Evolutionary conservation across 2,888 invertebrate species (phyloP).

Genomic region (Flabesymbios commensalis): DNA sequence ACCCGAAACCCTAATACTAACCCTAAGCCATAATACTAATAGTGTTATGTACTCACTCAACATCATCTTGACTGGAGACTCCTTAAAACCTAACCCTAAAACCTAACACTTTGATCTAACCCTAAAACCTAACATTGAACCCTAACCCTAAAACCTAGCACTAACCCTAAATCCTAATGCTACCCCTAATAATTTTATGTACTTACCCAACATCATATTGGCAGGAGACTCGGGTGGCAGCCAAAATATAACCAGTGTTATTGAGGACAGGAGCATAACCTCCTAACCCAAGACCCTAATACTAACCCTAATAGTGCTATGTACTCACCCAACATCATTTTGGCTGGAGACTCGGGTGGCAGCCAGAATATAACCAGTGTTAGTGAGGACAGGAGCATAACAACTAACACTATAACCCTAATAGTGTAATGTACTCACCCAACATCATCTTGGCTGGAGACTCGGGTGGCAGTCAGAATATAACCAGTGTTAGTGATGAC

Average conservation of each 20-base stretch:
- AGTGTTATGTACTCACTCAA: constrained; percentile 55
- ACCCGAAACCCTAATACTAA: too few relatives aligned
- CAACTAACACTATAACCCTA: too few relatives aligned
- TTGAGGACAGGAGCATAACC: constrained; percentile 60
- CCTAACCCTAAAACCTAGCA: too few relatives aligned
- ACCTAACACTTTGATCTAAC: too few relatives aligned
- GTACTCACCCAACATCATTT: constrained; percentile 57
- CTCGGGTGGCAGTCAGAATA: constrained; percentile 62
- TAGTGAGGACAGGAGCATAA: constrained; percentile 58
- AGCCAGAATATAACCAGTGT: constrained; percentile 62
- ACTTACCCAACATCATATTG: constrained; percentile 60
- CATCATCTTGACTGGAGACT: constrained; percentile 61
- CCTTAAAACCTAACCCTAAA: too few relatives aligned
- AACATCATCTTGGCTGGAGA: constrained; percentile 61
- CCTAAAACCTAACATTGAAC: too few relatives aligned
- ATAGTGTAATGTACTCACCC: too few relatives aligned
- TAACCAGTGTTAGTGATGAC: constrained; percentile 59
- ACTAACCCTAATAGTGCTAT: too few relatives aligned
- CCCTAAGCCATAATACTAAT: too few relatives aligned
- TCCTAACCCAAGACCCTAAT: too few relatives aligned
- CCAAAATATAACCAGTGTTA: constrained; percentile 62
- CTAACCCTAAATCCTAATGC: too few relatives aligned
- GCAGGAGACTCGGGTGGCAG: constrained; percentile 62
- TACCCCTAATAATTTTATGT: too few relatives aligned
- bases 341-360: constrained; percentile 61